A percentile compares a stretch with the other conserved stretches of the same genome.
Evolutionary conservation across 1,140 invertebrate genomes (phyloP).

Genomic region (Gerris buenoi): DNA sequence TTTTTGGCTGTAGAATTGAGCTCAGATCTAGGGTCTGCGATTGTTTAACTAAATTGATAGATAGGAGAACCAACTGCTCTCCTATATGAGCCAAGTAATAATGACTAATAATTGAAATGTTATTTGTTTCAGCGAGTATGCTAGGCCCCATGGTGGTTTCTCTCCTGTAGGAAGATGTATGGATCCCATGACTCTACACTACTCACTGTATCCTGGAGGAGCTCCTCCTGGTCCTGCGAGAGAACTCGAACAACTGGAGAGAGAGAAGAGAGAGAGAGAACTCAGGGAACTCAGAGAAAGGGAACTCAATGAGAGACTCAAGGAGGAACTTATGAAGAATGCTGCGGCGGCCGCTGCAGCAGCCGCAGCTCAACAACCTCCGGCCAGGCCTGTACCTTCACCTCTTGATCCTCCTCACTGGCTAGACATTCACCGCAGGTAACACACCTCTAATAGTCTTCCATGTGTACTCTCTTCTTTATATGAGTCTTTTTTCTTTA

Average conservation of each 20-base stretch:
- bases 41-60: too few relatives aligned
- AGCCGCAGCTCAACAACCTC: neutral
- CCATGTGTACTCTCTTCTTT: too few relatives aligned
- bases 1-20: too few relatives aligned
- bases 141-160: conserved; percentile 75
- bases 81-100: too few relatives aligned
- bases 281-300: conserved; percentile 69
- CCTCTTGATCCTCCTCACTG: conserved; percentile 58
- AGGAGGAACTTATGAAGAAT: conserved; percentile 64
- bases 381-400: conserved; percentile 27
- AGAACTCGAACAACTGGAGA: conserved; percentile 64
- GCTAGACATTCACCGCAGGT: conserved; percentile 73
- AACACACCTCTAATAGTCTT: conserved; percentile 22
- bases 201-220: conserved; percentile 22
- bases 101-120: neutral
- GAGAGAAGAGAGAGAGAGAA: conserved; percentile 70
- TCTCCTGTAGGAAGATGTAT: conserved; percentile 52
- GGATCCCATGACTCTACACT: conserved; percentile 56
- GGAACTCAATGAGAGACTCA: conserved; percentile 63
- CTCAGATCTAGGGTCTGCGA: too few relatives aligned
- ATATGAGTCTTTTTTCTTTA: too few relatives aligned
- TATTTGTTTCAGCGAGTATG: conserved; percentile 46
- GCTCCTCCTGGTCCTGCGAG: neutral
- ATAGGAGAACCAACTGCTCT: too few relatives aligned
- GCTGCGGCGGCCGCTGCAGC: conserved; percentile 28